Evolutionary conservation across 2,888 invertebrate genomes (phyloP).

Genomic region (Pseudeuparius sepicola): DNA sequence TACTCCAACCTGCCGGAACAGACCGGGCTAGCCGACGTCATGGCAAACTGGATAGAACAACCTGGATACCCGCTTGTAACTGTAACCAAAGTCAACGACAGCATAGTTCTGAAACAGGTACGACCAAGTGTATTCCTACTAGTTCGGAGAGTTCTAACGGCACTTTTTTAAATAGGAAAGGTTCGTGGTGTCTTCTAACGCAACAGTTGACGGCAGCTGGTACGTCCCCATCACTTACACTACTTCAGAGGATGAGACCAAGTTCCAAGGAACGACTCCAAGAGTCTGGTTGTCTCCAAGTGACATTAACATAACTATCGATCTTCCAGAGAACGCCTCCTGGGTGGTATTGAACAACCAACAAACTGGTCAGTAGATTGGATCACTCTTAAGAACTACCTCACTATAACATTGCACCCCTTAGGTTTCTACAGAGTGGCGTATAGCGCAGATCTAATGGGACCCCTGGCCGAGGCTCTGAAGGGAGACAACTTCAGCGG

Average conservation of each 20-base stretch:
- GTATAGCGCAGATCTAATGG: conserved; percentile 61
- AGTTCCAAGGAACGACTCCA: conserved; percentile 36
- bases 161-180: too few species aligned
- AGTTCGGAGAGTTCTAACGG: too few species aligned
- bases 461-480: conserved; percentile 43
- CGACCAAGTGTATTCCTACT: too few species aligned
- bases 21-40: conserved; percentile 15
- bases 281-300: conserved; percentile 30
- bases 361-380: conserved; percentile 24
- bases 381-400: too few species aligned
- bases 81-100: conserved; percentile 8
- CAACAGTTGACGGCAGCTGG: conserved; percentile 35
- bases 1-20: conserved; percentile 9
- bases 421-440: conserved; percentile 55
- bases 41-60: conserved; percentile 20
- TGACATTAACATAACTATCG: conserved; percentile 18
- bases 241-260: conserved; percentile 33
- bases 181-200: conserved; percentile 28
- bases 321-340: conserved; percentile 6
- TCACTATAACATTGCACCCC: too few species aligned
- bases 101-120: conserved; percentile 18
- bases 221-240: conserved; percentile 45
- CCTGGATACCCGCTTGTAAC: conserved; percentile 22
- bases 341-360: conserved; percentile 25
- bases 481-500: conserved; percentile 34